Conservation (phyloP, 2,113 vertebrate species). For the Thamnophis sirtalis region DNA sequence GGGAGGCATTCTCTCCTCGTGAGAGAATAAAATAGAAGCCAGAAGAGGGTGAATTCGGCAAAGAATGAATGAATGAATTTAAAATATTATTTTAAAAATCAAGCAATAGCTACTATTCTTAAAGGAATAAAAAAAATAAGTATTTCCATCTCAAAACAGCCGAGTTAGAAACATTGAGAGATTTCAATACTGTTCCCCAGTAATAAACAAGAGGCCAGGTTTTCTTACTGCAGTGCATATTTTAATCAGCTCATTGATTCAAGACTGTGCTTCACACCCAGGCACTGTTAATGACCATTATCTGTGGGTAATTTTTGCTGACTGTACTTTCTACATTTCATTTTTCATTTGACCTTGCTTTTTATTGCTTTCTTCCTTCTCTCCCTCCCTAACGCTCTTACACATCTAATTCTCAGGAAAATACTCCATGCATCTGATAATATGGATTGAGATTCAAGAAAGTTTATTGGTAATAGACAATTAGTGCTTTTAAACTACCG, state of each 20-base stretch:
- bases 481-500: neutral
- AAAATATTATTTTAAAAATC: neutral
- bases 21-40: neutral
- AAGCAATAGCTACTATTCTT: neutral
- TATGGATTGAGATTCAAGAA: neutral
- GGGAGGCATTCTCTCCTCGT: conserved; percentile 38
- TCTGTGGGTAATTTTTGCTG: neutral
- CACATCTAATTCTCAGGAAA: neutral
- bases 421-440: neutral
- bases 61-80: neutral
- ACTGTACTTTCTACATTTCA: neutral
- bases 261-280: too few species aligned
- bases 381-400: neutral
- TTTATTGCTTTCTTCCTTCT: neutral
- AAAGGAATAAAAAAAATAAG: neutral
- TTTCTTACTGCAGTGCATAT: neutral
- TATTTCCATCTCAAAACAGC: neutral
- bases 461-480: neutral
- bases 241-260: neutral
- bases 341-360: neutral
- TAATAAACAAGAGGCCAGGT: neutral
- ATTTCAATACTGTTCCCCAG: neutral
- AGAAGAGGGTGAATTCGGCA: conserved; percentile 16
- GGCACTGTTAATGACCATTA: neutral
- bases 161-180: neutral